Evolutionary conservation across 2,888 invertebrate genomes (phyloP).

Genomic region (Ectemnius lituratus): DNA sequence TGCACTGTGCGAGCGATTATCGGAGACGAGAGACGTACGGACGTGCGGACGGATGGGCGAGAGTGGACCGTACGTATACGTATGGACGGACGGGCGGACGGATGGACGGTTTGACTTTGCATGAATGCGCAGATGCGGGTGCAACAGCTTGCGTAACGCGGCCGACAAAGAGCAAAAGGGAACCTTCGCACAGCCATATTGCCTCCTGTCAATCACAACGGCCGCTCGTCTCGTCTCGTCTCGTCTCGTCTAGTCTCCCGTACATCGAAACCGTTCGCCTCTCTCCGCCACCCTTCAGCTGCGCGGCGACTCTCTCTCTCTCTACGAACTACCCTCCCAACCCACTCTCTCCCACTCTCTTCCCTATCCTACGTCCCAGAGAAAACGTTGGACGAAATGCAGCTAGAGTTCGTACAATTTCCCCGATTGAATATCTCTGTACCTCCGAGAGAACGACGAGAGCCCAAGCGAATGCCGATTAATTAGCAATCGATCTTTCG

Average conservation of each 20-base stretch:
- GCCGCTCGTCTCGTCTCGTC: conserved; percentile 44
- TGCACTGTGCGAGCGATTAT: conserved; percentile 68
- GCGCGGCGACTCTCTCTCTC: neutral
- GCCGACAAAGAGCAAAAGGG: conserved; percentile 72
- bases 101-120: conserved; percentile 74
- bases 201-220: conserved; percentile 78
- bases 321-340: conserved; percentile 9
- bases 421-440: conserved; percentile 54
- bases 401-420: conserved; percentile 42
- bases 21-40: conserved; percentile 69
- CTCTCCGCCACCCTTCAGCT: neutral
- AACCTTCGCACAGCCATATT: conserved; percentile 74
- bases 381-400: conserved; percentile 40
- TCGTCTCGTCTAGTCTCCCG: conserved; percentile 40
- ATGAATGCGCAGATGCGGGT: conserved; percentile 78
- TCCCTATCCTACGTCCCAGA: conserved; percentile 9
- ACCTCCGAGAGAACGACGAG: conserved; percentile 17
- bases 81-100: conserved; percentile 49
- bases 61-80: neutral
- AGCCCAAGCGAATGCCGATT: conserved; percentile 40
- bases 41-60: conserved; percentile 57
- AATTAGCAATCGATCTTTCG: conserved; percentile 29
- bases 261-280: conserved; percentile 28
- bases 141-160: conserved; percentile 78
- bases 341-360: neutral